phyloP scores from a whole-genome alignment of 2,797 vertebrate genomes.

The Merluccius polli region DNA sequence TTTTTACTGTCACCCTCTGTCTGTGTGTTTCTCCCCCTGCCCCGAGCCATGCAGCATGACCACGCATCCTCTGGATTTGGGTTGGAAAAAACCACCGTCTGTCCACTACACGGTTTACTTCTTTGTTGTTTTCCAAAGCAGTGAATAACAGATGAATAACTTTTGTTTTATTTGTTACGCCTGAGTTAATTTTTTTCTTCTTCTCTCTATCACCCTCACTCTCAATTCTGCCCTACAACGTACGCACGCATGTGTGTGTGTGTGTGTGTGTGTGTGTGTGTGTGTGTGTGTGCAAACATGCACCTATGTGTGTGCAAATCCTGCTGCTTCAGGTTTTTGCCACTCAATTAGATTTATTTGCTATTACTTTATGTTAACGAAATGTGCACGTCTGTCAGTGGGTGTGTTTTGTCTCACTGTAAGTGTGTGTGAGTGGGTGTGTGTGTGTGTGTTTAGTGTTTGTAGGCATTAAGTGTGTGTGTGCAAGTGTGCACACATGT shows the following conservation, averaged over 20 bases:
- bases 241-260: slow-evolving; percentile 24
- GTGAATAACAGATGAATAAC: slow-evolving; percentile 14
- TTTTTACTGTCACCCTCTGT: slow-evolving; percentile 52
- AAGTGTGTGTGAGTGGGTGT: slow-evolving; percentile 18
- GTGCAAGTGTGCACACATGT: neutral
- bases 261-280: slow-evolving; percentile 21
- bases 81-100: neutral
- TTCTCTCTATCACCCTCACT: slow-evolving; percentile 15
- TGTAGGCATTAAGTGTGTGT: slow-evolving; percentile 17
- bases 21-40: slow-evolving; percentile 54
- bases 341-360: too few relatives aligned
- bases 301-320: neutral
- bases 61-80: neutral
- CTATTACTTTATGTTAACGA: too few relatives aligned
- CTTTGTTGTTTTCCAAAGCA: slow-evolving; percentile 10
- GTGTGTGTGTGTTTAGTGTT: slow-evolving; percentile 15
- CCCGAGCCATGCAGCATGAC: neutral
- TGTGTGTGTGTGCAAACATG: slow-evolving; percentile 13
- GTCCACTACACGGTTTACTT: neutral
- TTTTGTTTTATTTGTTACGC: neutral
- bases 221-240: slow-evolving; percentile 15
- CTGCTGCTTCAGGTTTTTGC: too few relatives aligned
- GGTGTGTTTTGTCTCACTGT: neutral
- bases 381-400: too few relatives aligned
- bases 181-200: too few relatives aligned